Conservation (phyloP, 1,140 invertebrate genomes). For the Chlorops oryzae region DNA sequence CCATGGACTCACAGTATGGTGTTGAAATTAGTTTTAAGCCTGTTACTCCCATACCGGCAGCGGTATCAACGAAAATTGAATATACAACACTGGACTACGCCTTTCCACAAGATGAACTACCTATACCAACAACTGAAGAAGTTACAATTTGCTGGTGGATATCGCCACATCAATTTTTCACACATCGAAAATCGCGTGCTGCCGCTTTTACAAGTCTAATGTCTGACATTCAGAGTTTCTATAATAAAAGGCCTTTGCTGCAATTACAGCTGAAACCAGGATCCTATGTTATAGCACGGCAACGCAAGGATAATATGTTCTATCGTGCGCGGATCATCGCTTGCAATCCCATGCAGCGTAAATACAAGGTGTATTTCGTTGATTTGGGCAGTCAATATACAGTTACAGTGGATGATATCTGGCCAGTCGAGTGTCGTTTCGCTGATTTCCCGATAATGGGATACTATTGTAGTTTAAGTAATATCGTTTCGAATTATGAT, state of each 20-base stretch:
- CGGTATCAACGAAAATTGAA: slow-evolving; percentile 21
- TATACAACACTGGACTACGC: slow-evolving; percentile 43
- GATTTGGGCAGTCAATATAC: slow-evolving; percentile 67
- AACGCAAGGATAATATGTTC: slow-evolving; percentile 61
- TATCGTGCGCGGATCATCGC: slow-evolving; percentile 61
- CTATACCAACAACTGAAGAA: slow-evolving; percentile 36
- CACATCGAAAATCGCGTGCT: slow-evolving; percentile 53
- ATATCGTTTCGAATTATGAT: slow-evolving; percentile 51
- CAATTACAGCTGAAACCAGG: slow-evolving; percentile 50
- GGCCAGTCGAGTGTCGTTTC: slow-evolving; percentile 59
- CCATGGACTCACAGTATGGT: too few relatives aligned
- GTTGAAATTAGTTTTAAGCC: too few relatives aligned
- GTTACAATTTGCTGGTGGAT: slow-evolving; percentile 57
- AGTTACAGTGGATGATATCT: slow-evolving; percentile 57
- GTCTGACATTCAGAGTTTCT: slow-evolving; percentile 61
- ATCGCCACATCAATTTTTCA: slow-evolving; percentile 64
- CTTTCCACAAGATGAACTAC: slow-evolving; percentile 40
- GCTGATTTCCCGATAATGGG: slow-evolving; percentile 64
- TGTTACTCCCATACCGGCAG: too few relatives aligned
- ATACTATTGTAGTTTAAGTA: slow-evolving; percentile 57
- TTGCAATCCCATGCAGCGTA: slow-evolving; percentile 49
- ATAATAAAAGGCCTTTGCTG: slow-evolving; percentile 52
- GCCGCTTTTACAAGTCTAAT: slow-evolving; percentile 59
- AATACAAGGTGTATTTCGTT: slow-evolving; percentile 61
- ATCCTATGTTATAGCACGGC: slow-evolving; percentile 59